Evolutionary conservation across 2,888 invertebrate genomes (phyloP), one percentile per base, ranked within the genome.

Genomic region (Isoperla grammatica): DNA sequence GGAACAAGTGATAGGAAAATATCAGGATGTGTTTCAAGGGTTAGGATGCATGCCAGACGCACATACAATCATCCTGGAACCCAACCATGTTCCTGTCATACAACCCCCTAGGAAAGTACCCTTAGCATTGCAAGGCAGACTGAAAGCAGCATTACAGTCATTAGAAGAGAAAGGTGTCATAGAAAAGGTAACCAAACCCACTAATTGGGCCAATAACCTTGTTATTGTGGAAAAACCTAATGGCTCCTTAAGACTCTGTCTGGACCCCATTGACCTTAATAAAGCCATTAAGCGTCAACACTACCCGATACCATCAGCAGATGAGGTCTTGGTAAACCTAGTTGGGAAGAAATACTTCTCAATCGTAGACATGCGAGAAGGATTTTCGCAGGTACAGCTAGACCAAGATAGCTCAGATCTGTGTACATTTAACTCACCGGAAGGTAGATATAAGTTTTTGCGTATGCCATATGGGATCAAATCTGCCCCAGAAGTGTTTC

Each of bases 171-270:
- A 29, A 29, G 29, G 29, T 29, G 29, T 29, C 29, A 29, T 29
- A 29, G 29, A 29, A 29, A 37, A 29, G 11, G 35, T 29, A 19
- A 37, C 12, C n/a, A 13, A 61, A 29, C 62, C 63, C 1, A 56
- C 56, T 15, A 63, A 63, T 19, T 66, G 65, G 66, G 59, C 64
- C 9, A 64, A 50, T 59, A 68, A 67, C 60, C 45, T 68, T 8
- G 67, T 68, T 1, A 65, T 68, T 37, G 67, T 68, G 9, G 67
- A 68, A 56, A 69, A 69, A 59, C 64, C 65, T 17, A 61, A 68
- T 61, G 61, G 60, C n/a, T 62, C 61, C 6, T 20, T 69, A 12
- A 43, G 69, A 20, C 37, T 70, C 11, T 70, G 70, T 60, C 49
- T 70, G 46, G 68, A 70, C 49, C 69, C 70, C 6, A 55, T 62